Evolutionary conservation across 2,888 invertebrate species (phyloP), one percentile per base, ranked within the genome.

Genomic region (Drosophila infuscata): DNA sequence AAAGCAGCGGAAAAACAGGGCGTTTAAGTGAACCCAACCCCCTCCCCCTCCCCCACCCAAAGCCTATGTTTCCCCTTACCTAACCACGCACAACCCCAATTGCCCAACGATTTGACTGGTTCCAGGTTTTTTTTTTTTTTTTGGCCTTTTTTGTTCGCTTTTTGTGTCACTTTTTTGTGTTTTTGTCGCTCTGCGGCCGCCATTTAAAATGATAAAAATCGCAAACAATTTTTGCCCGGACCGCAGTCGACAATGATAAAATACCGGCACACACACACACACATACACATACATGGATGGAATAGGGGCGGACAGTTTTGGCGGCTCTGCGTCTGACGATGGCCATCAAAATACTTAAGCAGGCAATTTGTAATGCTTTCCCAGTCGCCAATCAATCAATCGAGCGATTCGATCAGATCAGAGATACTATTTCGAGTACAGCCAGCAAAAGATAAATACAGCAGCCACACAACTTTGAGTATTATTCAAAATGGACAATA

Each of bases 201-300:
- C 87, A 86, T 83, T 83, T 83, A 83, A 86, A 83, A 81, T 83
- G 83, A 83, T 83, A 83, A 83, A 83, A 83, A 83, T 86, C 83
- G 83, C 84, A 72, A 76, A 79, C 79, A 81, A 81, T 86, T 86
- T 86, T 70, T 73, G 73, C 56, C 70, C 76, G 76, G 76, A 78
- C 86, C 67, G 64, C 78, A 73, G 65, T 56, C 69, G 69, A 76
- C 70, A 72, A 68, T 69, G 62, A 71, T 79, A 71, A 68, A 74
- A 76, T 73, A 54, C 69, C 60, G 46, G 43, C 36, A 67, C 57
- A 72, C 38, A 73, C 61, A 61, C 41, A 72, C 36, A 48, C 11
- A 51, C 11, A 17, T 3, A 51, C 17, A 41, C 2, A 48, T 8
- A 49, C 1, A 38, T 8, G 32, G 20, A 54, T 9, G 20, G 9